Conservation (phyloP, 2,888 invertebrate species). For the Hedya salicella region DNA sequence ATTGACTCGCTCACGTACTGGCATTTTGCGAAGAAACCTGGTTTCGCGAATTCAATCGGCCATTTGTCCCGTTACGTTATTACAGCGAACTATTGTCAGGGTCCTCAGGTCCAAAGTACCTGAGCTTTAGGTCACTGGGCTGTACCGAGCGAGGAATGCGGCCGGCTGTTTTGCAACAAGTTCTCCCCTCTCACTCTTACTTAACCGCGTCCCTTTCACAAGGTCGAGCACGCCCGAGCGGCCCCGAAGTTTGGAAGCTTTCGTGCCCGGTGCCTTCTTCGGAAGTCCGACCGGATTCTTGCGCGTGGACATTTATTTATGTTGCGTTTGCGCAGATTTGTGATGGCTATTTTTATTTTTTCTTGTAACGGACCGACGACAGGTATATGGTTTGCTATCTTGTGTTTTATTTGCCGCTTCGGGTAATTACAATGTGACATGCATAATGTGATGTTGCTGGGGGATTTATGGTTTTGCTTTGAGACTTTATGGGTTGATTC, state of each 20-base stretch:
- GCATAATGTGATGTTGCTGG: conserved; percentile 1
- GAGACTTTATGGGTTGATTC: neutral
- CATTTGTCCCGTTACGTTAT: conserved; percentile 34
- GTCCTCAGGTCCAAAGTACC: conserved; percentile 49
- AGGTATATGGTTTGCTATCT: conserved; percentile 14
- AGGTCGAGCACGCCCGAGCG: conserved; percentile 49
- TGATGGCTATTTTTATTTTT: conserved; percentile 39
- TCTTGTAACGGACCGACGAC: conserved; percentile 39
- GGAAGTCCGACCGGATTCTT: conserved; percentile 68
- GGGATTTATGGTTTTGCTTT: neutral
- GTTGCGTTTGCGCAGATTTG: conserved; percentile 49
- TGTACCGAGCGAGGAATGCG: conserved; percentile 70
- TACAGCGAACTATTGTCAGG: conserved; percentile 33
- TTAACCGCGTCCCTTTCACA: conserved; percentile 49
- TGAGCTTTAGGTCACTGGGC: conserved; percentile 81
- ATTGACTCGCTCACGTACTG: neutral
- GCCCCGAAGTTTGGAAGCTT: conserved; percentile 52
- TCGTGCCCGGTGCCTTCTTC: conserved; percentile 63
- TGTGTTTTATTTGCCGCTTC: conserved; percentile 11
- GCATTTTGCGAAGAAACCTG: neutral
- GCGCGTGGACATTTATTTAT: conserved; percentile 57
- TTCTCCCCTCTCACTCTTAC: conserved; percentile 64
- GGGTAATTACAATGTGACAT: conserved; percentile 2
- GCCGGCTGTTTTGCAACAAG: conserved; percentile 80
- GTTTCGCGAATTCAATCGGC: conserved; percentile 21